Conservation (phyloP, 1,140 invertebrate genomes). For the Lepidurus couesii region DNA sequence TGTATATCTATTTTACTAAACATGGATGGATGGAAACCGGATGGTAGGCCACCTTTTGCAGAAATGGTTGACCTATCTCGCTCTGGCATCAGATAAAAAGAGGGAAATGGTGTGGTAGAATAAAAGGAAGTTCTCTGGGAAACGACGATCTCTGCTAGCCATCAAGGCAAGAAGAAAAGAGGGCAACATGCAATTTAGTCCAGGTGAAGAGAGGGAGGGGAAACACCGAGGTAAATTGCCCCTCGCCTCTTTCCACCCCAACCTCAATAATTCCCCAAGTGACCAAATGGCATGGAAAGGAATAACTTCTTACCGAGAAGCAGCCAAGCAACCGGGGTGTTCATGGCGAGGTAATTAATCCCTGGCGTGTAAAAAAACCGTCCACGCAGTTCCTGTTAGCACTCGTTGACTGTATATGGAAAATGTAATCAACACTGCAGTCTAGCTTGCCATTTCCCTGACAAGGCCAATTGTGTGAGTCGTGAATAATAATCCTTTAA, state of each 20-base stretch:
- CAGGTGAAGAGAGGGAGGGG: neutral
- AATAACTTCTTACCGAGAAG: neutral
- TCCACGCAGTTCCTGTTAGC: neutral
- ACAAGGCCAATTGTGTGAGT: neutral
- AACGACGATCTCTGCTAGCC: neutral
- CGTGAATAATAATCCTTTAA: neutral
- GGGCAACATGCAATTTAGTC: neutral
- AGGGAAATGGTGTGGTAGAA: neutral
- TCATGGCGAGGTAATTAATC: conserved; percentile 6
- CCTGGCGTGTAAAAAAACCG: neutral
- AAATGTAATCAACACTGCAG: neutral
- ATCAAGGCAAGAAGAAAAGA: neutral
- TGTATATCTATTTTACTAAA: neutral
- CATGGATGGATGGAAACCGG: neutral
- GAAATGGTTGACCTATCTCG: neutral
- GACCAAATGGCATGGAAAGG: neutral
- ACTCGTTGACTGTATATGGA: neutral
- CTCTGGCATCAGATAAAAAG: neutral
- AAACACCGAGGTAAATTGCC: neutral
- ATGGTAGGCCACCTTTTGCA: neutral
- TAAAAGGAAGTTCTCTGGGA: neutral
- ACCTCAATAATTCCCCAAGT: neutral
- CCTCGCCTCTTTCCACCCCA: neutral
- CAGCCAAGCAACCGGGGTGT: neutral
- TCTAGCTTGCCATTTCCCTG: neutral